phyloP scores from a whole-genome alignment of 1,140 invertebrate genomes.

The Drosophila sproati region DNA sequence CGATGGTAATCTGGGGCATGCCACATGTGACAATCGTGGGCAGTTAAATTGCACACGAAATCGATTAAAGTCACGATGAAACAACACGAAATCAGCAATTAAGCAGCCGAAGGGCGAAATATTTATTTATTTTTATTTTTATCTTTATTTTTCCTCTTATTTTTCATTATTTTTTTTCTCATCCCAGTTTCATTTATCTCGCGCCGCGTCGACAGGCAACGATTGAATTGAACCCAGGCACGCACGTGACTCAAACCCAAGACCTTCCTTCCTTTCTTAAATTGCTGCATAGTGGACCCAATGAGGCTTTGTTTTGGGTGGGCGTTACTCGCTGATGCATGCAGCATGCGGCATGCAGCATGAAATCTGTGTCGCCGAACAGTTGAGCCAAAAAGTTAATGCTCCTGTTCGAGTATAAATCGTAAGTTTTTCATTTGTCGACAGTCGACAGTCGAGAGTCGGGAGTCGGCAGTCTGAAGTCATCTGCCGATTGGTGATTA shows the following conservation, averaged over 20 bases:
- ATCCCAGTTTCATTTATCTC: slow-evolving; percentile 35
- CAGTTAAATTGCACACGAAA: slow-evolving; percentile 63
- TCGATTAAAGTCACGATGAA: slow-evolving; percentile 73
- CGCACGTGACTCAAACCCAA: slow-evolving; percentile 58
- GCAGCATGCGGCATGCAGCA: slow-evolving; percentile 11
- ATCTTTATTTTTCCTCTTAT: background rate
- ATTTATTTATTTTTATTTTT: slow-evolving; percentile 50
- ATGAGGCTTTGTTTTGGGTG: slow-evolving; percentile 19
- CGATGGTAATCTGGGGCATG: slow-evolving; percentile 56
- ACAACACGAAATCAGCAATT: slow-evolving; percentile 73
- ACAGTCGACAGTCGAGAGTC: background rate
- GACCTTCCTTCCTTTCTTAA: background rate
- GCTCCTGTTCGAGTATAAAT: slow-evolving; percentile 16
- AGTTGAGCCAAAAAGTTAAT: slow-evolving; percentile 29
- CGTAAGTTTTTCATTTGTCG: slow-evolving; percentile 7
- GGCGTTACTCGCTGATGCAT: slow-evolving; percentile 29
- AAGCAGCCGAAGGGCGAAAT: slow-evolving; percentile 68
- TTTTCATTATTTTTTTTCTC: slow-evolving; percentile 17
- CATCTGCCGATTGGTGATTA: slow-evolving; percentile 14
- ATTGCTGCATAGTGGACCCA: slow-evolving; percentile 9
- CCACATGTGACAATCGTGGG: slow-evolving; percentile 65
- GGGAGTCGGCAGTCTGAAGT: background rate
- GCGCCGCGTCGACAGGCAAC: slow-evolving; percentile 28
- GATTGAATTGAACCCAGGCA: slow-evolving; percentile 65
- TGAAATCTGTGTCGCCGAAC: slow-evolving; percentile 43